Base-by-base conservation (phyloP, 2,113 vertebrate genomes). In the Anolis sagrei region DNA sequence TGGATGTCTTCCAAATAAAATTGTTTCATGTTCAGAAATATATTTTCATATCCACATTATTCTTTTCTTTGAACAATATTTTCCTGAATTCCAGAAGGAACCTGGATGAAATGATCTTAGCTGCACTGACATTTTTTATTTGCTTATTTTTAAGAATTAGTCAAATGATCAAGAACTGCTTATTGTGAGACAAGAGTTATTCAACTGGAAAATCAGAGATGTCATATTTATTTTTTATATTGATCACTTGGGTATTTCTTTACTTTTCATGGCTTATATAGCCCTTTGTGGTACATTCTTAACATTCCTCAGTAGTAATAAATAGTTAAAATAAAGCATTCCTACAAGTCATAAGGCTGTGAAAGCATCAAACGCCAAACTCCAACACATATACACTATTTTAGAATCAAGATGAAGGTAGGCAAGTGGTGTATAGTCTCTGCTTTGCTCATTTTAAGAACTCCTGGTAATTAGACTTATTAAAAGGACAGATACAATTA, bases 31-130 rank as follows among this genome's bases (percentile, higher is more conserved):
- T 81, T 85, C 7, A 72, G 18, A 49, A 78, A 75, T 51, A 74
- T 87, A 44, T 86, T 91, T 78, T 87, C 76, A 9, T 77, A 68
- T 23, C 58, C 80, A 27, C 81, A 75, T 16, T 1, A 82, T 77
- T 62, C n/a, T 77, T 84, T 6, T n/a, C 13, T 0, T 3, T 11
- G 61, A 68, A 87, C 79, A 87, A 88, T 86, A 62, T 77, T 69
- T 29, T 62, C 61, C 19, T 83, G 61, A 21, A 0, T 86, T 89
- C 16, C 83, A 90, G 72, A 76, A 14, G 27, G 81, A 76, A 76
- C 5, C 14, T 69, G 36, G 77, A 89, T 75, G 77, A 49, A 34
- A 9, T 81, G 14, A 29, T 83, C 19, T 27, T 79, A n/a, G n/a
- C 39, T 75, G 27, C 16, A 25, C 13, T 76, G 10, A 87, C 13